Base-by-base conservation (phyloP, 2,888 invertebrate species). In the Iselma pallidipennis region DNA sequence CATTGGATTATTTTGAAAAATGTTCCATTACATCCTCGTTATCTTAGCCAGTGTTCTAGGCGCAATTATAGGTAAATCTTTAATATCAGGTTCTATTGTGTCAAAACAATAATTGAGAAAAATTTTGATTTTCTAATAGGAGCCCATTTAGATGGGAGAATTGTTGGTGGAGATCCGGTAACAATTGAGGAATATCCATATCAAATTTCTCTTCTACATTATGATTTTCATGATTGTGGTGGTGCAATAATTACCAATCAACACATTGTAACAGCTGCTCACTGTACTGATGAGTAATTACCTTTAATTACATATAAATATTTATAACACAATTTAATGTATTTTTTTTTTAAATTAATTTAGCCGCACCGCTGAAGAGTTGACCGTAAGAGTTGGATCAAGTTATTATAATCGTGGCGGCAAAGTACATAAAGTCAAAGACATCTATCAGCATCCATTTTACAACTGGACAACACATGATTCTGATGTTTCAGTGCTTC, bases 181-280 rank as follows among this genome's bases (percentile, higher is more conserved):
- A 52, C 64, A 21, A 75, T 76, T 28, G 61, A 62, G 31, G 69
- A 74, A 25, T 69, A 63, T 52, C 77, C 76, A 0, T 68, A 75
- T 56, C 75, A 76, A 65, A 45, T 71, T 5, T 74, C 76, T 1
- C 59, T 76, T 4, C 66, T 64, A 51, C 66, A 50, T 9, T 50
- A 57, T 16, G n/a, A n/a, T n/a, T n/a, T n/a, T 21, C 74, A 74
- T 50, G 66, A 66, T 45, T 77, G 75, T 29, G 76, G 76, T 12
- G 76, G 70, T 10, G 70, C 74, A 33, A 67, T 76, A 55, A 67
- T 76, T 45, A 59, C 59, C 25, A 9, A 55, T 0, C 66, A 54
- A 14, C 66, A 57, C 28, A 69, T 66, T 16, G 33, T 77, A 6
- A 78, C 76, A 12, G 75, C 76, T 14, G 78, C 58, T 9, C 76